Base-by-base conservation (phyloP, 2,113 vertebrate genomes). In the Panthera uncia region DNA sequence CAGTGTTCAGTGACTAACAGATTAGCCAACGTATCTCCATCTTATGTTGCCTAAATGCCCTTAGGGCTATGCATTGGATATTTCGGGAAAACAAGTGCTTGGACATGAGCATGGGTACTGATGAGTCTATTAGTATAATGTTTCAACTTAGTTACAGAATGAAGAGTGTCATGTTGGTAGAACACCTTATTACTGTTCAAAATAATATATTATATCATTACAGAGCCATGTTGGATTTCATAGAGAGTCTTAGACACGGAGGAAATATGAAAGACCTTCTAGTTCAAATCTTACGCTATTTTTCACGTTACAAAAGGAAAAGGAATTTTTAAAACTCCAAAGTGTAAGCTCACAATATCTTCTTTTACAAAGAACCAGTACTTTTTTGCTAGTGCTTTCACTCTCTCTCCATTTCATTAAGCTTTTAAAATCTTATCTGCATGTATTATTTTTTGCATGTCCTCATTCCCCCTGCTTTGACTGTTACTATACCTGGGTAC, bases 261-360 rank as follows among this genome's bases (percentile, higher is more conserved):
- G 80, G 80, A 94, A 92, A 65, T 74, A 89, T 21, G 19, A 68
- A 84, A 96, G 29, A 80, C 38, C 21, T 52, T 85, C 29, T 48
- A 48, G 36, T 45, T 95, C 29, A 94, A 90, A 63, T 74, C 21
- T 90, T 87, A 76, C 3, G 15, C 5, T 36, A 7, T 66, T 65
- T 95, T 89, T 82, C 93, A 52, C 9, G 7, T 82, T 91, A 78
- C 18, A 71, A 94, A 76, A 85, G 76, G 29, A 91, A 82, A 73
- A 88, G 29, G 16, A 45, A n/a, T 36, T 63, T 91, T 76, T 63
- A 27, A 88, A 76, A 82, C 5, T 19, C 38, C 15, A 95, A 38
- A 45, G 61, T 31, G 38, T 78, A 68, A 81, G 15, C 48, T 90
- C 61, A 73, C 6, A 12, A 4, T 78, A 86, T 38, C 61, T 90